phyloP scores from a whole-genome alignment of 2,113 vertebrate genomes.

The Phodopus roborovskii region DNA sequence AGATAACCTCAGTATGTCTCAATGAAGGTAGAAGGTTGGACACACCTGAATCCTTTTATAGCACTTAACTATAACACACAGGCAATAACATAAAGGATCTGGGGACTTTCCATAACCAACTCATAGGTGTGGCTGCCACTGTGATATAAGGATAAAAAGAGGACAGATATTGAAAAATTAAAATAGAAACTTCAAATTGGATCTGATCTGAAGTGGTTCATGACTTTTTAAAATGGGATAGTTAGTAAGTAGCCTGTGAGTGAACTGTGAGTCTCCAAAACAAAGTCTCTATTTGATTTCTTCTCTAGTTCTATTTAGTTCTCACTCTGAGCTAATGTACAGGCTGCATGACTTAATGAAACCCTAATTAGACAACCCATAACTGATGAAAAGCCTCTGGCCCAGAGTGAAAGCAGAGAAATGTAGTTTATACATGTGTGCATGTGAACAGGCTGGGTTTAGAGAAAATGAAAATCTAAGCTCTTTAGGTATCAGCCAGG shows the following conservation, averaged over 20 bases:
- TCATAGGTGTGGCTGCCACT: not conserved
- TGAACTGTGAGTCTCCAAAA: not conserved
- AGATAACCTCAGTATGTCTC: not conserved
- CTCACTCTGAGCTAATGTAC: constrained; percentile 7
- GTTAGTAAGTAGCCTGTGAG: not conserved
- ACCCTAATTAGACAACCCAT: not conserved
- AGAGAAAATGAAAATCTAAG: not conserved
- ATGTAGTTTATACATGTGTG: not conserved
- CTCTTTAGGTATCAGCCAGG: not conserved
- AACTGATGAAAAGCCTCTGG: not conserved
- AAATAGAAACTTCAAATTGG: not conserved
- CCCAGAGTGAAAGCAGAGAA: not conserved
- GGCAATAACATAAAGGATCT: not conserved
- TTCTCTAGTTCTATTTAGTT: constrained; percentile 26
- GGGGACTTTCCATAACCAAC: not conserved
- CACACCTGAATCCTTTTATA: not conserved
- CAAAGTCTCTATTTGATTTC: not conserved
- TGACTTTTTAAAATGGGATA: not conserved
- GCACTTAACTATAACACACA: not conserved
- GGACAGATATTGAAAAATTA: not conserved
- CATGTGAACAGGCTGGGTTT: not conserved
- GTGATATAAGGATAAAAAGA: not conserved
- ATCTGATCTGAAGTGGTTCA: not conserved
- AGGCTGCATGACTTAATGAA: not conserved
- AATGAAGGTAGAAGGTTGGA: not conserved